Evolutionary conservation across 2,888 invertebrate genomes (phyloP).

Genomic region (Agonopterix arenella): DNA sequence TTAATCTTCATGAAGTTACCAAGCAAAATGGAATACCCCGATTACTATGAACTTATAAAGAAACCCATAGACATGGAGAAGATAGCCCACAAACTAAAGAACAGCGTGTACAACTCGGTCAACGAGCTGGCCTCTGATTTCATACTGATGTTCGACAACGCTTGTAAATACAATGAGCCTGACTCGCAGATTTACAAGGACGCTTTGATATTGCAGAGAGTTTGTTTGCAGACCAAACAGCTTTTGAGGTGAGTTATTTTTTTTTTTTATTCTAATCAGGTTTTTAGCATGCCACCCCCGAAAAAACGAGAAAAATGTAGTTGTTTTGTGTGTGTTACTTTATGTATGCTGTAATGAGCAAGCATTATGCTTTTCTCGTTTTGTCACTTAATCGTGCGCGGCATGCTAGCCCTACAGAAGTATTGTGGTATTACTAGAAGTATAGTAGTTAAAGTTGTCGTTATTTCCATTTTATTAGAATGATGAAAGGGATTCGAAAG

Average conservation of each 20-base stretch:
- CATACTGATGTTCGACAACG: constrained; percentile 95
- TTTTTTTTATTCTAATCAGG: constrained; percentile 1
- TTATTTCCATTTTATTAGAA: too few species aligned
- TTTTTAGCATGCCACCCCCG: too few species aligned
- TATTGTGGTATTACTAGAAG: too few species aligned
- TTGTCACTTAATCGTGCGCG: too few species aligned
- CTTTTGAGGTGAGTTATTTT: constrained; percentile 80
- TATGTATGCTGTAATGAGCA: too few species aligned
- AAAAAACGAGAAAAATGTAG: too few species aligned
- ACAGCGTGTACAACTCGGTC: constrained; percentile 84
- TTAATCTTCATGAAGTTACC: constrained; percentile 97
- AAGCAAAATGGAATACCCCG: constrained; percentile 95
- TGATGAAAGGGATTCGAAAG: too few species aligned
- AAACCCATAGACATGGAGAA: constrained; percentile 97
- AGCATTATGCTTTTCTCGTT: too few species aligned
- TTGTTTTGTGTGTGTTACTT: too few species aligned
- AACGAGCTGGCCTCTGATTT: constrained; percentile 94
- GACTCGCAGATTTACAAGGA: constrained; percentile 99
- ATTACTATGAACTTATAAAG: constrained; percentile 98
- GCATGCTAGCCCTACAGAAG: too few species aligned
- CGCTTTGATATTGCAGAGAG: constrained; percentile 92
- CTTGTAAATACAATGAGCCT: constrained; percentile 98
- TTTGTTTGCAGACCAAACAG: constrained; percentile 94
- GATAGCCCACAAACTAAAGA: constrained; percentile 91
- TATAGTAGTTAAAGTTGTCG: too few species aligned